Base-by-base conservation (phyloP, 2,797 vertebrate species). In the Rhinatrema bivittatum region DNA sequence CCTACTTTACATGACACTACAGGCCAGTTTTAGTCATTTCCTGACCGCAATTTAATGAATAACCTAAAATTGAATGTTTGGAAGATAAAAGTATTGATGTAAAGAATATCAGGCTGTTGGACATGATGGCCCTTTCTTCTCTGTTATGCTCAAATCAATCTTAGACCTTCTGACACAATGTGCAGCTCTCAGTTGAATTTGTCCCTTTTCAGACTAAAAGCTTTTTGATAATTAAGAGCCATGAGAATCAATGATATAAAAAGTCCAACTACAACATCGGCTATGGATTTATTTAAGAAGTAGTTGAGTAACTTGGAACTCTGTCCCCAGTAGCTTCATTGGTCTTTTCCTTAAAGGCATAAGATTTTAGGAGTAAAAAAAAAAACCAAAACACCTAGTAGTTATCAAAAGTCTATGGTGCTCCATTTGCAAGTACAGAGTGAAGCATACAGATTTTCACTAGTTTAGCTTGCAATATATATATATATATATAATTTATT, bases 261-360 rank as follows among this genome's bases (percentile, higher is more conserved):
- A 71, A 60, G 70, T 44, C 57, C 36, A 65, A 59, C 35, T 54
- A 52, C 46, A 31, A 47, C 43, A 52, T 28, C 10, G 53, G 27
- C 52, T 50, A 20, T 6, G 72, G 54, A 74, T 63, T 79, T 81
- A 79, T 74, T 80, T 68, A 46, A 62, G 39, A 65, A 65, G 50
- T 18, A 46, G 56, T 33, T 61, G 50, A 22, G 34, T 60, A 76
- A 73, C 39, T 1, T 4, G 3, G 6, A 28, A 29, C 16, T 56
- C 44, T 79, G 62, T 68, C 76, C 62, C 69, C 46, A 15, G n/a
- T n/a, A n/a, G n/a, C n/a, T n/a, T n/a, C n/a, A n/a, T n/a, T n/a
- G n/a, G 10, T 73, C 62, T 81, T 65, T 56, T 67, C 66, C 60
- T 64, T 45, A 24, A 59, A 62, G 31, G 51, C 61, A 55, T 56